phyloP scores from a whole-genome alignment of 2,888 invertebrate species.

The Troides oblongomaculatus region DNA sequence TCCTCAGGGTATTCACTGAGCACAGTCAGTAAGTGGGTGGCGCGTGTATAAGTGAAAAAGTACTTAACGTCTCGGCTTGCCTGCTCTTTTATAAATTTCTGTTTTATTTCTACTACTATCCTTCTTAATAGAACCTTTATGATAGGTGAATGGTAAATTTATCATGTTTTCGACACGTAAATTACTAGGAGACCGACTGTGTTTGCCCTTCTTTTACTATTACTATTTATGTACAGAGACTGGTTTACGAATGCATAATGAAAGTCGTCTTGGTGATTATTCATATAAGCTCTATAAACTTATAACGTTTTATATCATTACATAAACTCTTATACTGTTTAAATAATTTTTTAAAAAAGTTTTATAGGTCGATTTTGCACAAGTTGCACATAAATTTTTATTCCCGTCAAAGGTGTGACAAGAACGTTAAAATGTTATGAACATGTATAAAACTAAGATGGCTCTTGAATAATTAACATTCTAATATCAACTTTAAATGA shows the following conservation, averaged over 20 bases:
- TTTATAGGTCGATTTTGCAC: neutral
- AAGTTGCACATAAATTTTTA: slow-evolving; percentile 15
- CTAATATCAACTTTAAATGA: slow-evolving; percentile 7
- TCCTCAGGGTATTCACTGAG: slow-evolving; percentile 4
- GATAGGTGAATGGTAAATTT: slow-evolving; percentile 13
- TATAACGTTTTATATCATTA: neutral
- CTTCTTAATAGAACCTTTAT: slow-evolving; percentile 16
- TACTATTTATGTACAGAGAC: neutral
- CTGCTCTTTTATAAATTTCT: slow-evolving; percentile 13
- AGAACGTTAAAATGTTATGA: slow-evolving; percentile 40
- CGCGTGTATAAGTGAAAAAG: slow-evolving; percentile 14
- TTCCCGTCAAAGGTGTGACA: slow-evolving; percentile 34
- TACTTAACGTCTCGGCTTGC: slow-evolving; percentile 14
- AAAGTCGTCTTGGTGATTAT: neutral
- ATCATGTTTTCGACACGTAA: slow-evolving; percentile 14
- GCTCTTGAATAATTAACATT: slow-evolving; percentile 6
- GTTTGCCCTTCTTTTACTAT: neutral
- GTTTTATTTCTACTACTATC: slow-evolving; percentile 13
- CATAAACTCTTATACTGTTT: neutral
- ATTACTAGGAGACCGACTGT: slow-evolving; percentile 3
- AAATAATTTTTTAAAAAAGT: neutral
- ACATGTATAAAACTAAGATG: slow-evolving; percentile 35
- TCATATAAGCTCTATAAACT: neutral
- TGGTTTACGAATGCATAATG: too few species aligned
- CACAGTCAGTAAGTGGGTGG: slow-evolving; percentile 16